Evolutionary conservation across 1,140 invertebrate genomes (phyloP).

Genomic region (Elysia chlorotica): DNA sequence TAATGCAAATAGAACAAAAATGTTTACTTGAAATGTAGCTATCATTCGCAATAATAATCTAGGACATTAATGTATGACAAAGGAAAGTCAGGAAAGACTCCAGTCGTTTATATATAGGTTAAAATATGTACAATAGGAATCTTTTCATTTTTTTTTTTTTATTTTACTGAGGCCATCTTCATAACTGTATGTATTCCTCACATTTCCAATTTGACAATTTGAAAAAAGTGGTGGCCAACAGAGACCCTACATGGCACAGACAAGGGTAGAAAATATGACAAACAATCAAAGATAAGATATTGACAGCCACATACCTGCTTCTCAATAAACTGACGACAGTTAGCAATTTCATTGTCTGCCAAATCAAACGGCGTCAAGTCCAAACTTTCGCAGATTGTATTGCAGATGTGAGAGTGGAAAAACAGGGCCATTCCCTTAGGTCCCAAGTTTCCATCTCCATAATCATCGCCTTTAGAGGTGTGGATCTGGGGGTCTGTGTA

Average conservation of each 20-base stretch:
- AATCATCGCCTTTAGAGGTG: constrained; percentile 64
- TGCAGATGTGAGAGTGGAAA: constrained; percentile 69
- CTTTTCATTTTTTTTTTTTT: too few species aligned
- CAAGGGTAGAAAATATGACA: background rate
- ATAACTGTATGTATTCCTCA: background rate
- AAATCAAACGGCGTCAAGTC: constrained; percentile 67
- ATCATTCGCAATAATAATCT: too few species aligned
- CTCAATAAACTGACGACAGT: constrained; percentile 40
- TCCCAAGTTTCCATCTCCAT: constrained; percentile 69
- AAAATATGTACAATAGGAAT: too few species aligned
- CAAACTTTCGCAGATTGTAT: constrained; percentile 66
- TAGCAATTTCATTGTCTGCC: constrained; percentile 56
- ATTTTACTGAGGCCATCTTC: background rate
- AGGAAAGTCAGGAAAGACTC: too few species aligned
- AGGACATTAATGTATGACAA: too few species aligned
- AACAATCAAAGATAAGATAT: background rate
- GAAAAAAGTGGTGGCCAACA: too few species aligned
- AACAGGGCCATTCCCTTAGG: constrained; percentile 70
- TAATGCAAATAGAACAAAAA: too few species aligned
- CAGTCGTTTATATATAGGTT: too few species aligned
- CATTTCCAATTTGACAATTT: background rate
- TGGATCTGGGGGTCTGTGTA: constrained; percentile 72
- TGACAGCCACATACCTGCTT: constrained; percentile 43
- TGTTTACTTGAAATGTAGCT: too few species aligned
- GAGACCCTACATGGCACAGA: too few species aligned